phyloP scores from a whole-genome alignment of 2,113 vertebrate species.

The Rhinoderma darwinii region DNA sequence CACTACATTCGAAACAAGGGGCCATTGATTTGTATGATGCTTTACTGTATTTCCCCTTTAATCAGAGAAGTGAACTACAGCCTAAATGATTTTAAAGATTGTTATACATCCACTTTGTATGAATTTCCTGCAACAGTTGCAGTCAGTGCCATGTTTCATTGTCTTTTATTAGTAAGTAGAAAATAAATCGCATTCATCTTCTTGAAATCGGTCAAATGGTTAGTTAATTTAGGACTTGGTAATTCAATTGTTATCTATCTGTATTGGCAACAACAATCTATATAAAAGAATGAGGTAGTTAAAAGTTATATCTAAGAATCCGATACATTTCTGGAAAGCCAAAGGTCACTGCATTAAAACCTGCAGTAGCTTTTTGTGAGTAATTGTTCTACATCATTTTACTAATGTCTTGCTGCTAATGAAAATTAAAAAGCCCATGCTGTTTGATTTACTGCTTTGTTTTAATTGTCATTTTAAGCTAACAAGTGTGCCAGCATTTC shows the following conservation, averaged over 20 bases:
- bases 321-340: slow-evolving; percentile 58
- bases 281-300: slow-evolving; percentile 59
- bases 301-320: slow-evolving; percentile 59
- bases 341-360: slow-evolving; percentile 61
- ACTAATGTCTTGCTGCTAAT: slow-evolving; percentile 58
- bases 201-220: slow-evolving; percentile 53
- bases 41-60: background rate
- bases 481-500: slow-evolving; percentile 54
- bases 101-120: background rate
- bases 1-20: background rate
- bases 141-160: slow-evolving; percentile 10
- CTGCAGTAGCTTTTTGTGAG: slow-evolving; percentile 51
- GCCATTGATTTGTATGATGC: background rate
- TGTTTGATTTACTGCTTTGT: slow-evolving; percentile 60
- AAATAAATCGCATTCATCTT: slow-evolving; percentile 60
- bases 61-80: background rate
- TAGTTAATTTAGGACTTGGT: slow-evolving; percentile 57
- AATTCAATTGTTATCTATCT: slow-evolving; percentile 58
- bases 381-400: slow-evolving; percentile 61
- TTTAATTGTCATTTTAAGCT: slow-evolving; percentile 60
- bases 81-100: background rate
- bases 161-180: slow-evolving; percentile 50
- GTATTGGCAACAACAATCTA: slow-evolving; percentile 58
- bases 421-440: slow-evolving; percentile 58
- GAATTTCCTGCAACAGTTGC: background rate